Percentiles rank a stretch among this genome's conserved stretches.
These are phyloP conservation scores for Bombus turneri DNA, from an alignment of 1,140 invertebrate species.

Conservation along the genomic window DNA sequence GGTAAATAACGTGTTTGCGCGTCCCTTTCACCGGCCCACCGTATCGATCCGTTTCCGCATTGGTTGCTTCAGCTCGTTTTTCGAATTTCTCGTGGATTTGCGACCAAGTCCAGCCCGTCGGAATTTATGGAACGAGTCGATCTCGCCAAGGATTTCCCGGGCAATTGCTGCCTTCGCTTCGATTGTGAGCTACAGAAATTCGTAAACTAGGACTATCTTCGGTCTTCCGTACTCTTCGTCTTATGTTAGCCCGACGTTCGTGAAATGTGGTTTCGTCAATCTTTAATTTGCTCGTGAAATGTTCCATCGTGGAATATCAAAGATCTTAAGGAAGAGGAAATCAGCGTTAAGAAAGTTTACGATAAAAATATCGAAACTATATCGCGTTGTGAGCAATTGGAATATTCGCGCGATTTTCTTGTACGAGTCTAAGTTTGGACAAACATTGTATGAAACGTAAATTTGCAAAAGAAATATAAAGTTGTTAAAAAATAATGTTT, in stretches of 20 bases:
- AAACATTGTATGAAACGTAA: too few species aligned
- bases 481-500: too few species aligned
- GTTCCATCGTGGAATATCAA: too few species aligned
- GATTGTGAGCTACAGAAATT: not conserved
- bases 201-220: not conserved
- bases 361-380: too few species aligned
- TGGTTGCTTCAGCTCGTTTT: constrained; percentile 51
- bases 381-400: too few species aligned
- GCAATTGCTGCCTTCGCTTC: not conserved
- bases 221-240: not conserved
- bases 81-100: constrained; percentile 18
- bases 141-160: not conserved
- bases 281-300: not conserved
- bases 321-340: too few species aligned
- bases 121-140: not conserved
- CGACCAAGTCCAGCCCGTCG: not conserved
- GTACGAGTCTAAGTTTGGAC: too few species aligned
- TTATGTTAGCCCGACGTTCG: not conserved
- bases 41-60: constrained; percentile 57
- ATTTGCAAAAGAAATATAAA: too few species aligned
- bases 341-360: too few species aligned
- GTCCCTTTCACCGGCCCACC: constrained; percentile 54
- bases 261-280: too few species aligned
- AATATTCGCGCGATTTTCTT: too few species aligned
- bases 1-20: constrained; percentile 66